phyloP scores from a whole-genome alignment of 2,797 vertebrate genomes.

The Arctocebus calabarensis region DNA sequence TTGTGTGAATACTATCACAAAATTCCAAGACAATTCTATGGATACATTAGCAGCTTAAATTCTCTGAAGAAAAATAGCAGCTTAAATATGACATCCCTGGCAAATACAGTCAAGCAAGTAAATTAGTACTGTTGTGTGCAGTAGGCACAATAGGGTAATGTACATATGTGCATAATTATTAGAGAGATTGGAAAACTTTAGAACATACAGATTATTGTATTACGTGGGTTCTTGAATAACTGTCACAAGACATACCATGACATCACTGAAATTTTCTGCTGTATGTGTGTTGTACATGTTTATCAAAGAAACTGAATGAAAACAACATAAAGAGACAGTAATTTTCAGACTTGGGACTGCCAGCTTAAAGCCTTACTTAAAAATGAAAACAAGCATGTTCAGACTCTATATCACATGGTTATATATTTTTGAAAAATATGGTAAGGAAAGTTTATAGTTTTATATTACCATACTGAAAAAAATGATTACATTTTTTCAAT shows the following conservation, averaged over 20 bases:
- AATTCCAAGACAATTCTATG: not conserved
- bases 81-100: slow-evolving; percentile 74
- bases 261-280: not conserved
- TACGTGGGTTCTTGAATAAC: slow-evolving; percentile 68
- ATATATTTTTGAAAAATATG: not conserved
- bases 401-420: not conserved
- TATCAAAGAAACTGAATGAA: slow-evolving; percentile 70
- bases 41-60: slow-evolving; percentile 28
- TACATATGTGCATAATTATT: not conserved
- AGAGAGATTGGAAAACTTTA: slow-evolving; percentile 19
- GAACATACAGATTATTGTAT: slow-evolving; percentile 80
- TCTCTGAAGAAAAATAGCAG: slow-evolving; percentile 29
- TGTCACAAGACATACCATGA: not conserved
- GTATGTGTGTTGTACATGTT: not conserved
- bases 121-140: not conserved
- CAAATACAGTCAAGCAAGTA: slow-evolving; percentile 65
- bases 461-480: not conserved
- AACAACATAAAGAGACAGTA: slow-evolving; percentile 61
- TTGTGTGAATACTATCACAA: slow-evolving; percentile 52
- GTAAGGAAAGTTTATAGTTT: not conserved
- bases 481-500: not conserved
- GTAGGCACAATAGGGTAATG: too few relatives aligned
- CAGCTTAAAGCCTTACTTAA: not conserved
- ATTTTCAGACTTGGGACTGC: slow-evolving; percentile 45
- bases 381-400: not conserved